Conservation (phyloP, 1,140 invertebrate genomes). For the Drosophila littoralis region DNA sequence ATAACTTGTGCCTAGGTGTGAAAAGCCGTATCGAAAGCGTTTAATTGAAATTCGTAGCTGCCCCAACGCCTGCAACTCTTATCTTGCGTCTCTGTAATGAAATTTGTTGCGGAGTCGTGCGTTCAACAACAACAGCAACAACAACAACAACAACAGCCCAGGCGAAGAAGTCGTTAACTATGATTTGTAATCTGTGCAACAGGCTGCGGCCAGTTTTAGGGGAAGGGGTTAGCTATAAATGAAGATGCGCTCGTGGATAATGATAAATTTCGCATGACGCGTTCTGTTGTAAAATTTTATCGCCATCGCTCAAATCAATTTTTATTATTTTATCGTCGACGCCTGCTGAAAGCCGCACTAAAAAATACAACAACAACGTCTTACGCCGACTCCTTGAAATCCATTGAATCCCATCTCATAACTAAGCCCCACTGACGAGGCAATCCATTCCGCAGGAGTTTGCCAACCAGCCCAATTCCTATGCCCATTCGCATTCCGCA, state of each 20-base stretch:
- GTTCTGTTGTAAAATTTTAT: slow-evolving; percentile 71
- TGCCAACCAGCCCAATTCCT: slow-evolving; percentile 27
- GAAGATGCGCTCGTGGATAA: slow-evolving; percentile 50
- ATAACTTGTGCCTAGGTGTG: slow-evolving; percentile 55
- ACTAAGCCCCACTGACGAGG: slow-evolving; percentile 50
- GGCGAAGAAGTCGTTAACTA: slow-evolving; percentile 58
- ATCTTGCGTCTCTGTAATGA: not conserved
- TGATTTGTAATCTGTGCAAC: slow-evolving; percentile 67
- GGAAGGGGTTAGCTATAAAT: slow-evolving; percentile 4
- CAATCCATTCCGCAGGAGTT: slow-evolving; percentile 44
- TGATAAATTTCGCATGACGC: slow-evolving; percentile 78
- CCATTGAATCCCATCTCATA: slow-evolving; percentile 50
- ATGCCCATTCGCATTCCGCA: slow-evolving; percentile 9
- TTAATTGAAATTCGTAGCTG: slow-evolving; percentile 68
- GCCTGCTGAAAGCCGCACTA: slow-evolving; percentile 32
- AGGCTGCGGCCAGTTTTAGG: not conserved
- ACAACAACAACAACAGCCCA: slow-evolving; percentile 8
- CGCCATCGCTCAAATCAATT: slow-evolving; percentile 70
- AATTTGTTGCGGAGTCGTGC: slow-evolving; percentile 1
- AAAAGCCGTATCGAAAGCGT: slow-evolving; percentile 48
- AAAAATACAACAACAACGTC: slow-evolving; percentile 14
- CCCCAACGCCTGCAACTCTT: slow-evolving; percentile 13
- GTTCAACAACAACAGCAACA: not conserved
- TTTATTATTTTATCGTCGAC: slow-evolving; percentile 76
- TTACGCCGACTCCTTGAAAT: slow-evolving; percentile 1